These are phyloP conservation scores for Tetragonula clypearis DNA, from an alignment of 1,140 invertebrate genomes.

Conservation along the genomic window DNA sequence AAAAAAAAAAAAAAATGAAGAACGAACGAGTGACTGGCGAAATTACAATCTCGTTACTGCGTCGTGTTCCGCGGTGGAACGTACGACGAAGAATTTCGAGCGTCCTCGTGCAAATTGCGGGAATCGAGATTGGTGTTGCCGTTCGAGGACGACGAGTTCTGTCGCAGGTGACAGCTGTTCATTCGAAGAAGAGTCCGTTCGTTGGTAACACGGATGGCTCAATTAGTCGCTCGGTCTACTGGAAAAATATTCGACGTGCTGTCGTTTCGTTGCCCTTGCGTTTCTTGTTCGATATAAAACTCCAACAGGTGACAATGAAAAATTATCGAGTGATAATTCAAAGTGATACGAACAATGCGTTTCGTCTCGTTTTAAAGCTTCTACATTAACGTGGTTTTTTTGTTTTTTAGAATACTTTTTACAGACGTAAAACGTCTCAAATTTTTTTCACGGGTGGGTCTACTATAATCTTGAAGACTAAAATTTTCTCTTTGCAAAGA, in stretches of 20 bases:
- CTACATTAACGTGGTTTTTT: too few relatives aligned
- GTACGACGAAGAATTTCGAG: neutral
- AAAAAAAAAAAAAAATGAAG: neutral
- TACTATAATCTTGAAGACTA: too few relatives aligned
- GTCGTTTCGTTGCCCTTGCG: neutral
- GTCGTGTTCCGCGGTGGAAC: neutral
- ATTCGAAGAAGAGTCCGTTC: neutral
- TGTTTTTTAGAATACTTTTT: too few relatives aligned
- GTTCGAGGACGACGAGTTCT: slow-evolving; percentile 12
- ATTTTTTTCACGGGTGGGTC: too few relatives aligned
- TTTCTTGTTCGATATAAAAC: neutral
- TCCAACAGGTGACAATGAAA: too few relatives aligned
- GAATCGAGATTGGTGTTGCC: slow-evolving; percentile 4
- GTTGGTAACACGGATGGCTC: neutral
- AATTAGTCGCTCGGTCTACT: neutral
- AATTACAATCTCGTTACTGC: slow-evolving; percentile 9
- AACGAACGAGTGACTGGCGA: neutral
- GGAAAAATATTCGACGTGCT: neutral
- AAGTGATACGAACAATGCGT: too few relatives aligned
- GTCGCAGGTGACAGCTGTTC: neutral
- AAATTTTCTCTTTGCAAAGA: too few relatives aligned
- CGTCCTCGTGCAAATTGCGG: neutral
- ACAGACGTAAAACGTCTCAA: too few relatives aligned
- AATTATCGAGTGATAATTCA: too few relatives aligned
- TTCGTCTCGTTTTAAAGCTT: too few relatives aligned